Conservation (phyloP, 2,797 vertebrate genomes). For the Etheostoma perlongum region DNA sequence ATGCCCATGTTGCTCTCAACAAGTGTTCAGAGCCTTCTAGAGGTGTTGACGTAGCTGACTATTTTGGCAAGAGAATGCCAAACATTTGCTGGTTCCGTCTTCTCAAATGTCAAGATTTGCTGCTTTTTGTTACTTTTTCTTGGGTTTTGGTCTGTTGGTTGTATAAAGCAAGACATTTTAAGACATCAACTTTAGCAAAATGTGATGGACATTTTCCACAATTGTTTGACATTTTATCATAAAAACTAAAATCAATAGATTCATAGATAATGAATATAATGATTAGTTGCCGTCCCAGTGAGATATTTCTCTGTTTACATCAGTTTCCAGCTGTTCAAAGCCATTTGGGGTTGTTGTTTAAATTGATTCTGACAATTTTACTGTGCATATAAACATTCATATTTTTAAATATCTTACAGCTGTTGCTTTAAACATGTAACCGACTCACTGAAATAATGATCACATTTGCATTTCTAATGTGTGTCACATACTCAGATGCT, state of each 20-base stretch:
- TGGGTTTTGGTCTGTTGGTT: neutral
- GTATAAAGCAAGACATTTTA: neutral
- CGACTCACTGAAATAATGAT: slow-evolving; percentile 8
- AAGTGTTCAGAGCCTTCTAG: neutral
- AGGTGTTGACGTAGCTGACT: neutral
- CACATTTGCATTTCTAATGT: slow-evolving; percentile 3
- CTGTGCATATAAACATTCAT: neutral
- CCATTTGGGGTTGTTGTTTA: neutral
- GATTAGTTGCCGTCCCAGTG: neutral
- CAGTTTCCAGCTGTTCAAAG: neutral
- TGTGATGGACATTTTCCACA: neutral
- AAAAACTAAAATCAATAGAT: neutral
- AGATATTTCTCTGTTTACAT: neutral
- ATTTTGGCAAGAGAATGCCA: neutral
- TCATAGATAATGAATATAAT: neutral
- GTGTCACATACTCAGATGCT: neutral
- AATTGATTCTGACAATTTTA: neutral
- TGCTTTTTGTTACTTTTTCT: neutral
- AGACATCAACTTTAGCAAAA: neutral
- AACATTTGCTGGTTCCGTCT: neutral
- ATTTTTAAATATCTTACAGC: slow-evolving; percentile 2
- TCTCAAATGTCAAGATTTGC: neutral
- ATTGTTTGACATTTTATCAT: neutral
- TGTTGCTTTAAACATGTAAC: neutral
- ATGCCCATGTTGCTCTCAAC: neutral